These are phyloP conservation scores for Myocastor coypus DNA, from an alignment of 2,113 vertebrate genomes.

Conservation along the genomic window DNA sequence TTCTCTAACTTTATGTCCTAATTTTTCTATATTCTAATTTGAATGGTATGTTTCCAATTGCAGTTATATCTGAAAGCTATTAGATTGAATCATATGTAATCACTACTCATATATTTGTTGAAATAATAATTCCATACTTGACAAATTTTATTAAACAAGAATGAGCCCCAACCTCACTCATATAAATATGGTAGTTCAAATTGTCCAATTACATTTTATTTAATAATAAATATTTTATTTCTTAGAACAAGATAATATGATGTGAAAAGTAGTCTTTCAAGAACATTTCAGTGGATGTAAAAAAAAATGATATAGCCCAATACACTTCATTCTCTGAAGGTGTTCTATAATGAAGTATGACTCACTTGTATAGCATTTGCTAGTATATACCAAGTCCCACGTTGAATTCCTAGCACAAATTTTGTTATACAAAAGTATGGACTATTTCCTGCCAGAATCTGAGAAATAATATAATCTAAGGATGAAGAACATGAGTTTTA, in stretches of 20 bases:
- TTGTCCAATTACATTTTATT: background rate
- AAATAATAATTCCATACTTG: slow-evolving; percentile 5
- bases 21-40: slow-evolving; percentile 20
- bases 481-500: background rate
- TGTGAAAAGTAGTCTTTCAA: background rate
- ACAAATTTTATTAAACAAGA: background rate
- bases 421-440: background rate
- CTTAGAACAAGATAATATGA: background rate
- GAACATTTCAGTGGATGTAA: background rate
- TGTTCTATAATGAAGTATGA: background rate
- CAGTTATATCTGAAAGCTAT: background rate
- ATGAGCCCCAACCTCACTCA: background rate
- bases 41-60: background rate
- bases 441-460: background rate
- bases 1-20: slow-evolving; percentile 17
- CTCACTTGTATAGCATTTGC: background rate
- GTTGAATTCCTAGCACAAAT: background rate
- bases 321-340: slow-evolving; percentile 20
- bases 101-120: background rate
- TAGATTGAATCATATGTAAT: background rate
- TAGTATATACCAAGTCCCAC: background rate
- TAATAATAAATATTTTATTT: slow-evolving; percentile 21
- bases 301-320: background rate
- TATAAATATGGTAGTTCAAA: slow-evolving; percentile 15
- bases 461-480: slow-evolving; percentile 3